Conservation (phyloP, 2,113 vertebrate genomes). For the Notarius lentiginosus region DNA sequence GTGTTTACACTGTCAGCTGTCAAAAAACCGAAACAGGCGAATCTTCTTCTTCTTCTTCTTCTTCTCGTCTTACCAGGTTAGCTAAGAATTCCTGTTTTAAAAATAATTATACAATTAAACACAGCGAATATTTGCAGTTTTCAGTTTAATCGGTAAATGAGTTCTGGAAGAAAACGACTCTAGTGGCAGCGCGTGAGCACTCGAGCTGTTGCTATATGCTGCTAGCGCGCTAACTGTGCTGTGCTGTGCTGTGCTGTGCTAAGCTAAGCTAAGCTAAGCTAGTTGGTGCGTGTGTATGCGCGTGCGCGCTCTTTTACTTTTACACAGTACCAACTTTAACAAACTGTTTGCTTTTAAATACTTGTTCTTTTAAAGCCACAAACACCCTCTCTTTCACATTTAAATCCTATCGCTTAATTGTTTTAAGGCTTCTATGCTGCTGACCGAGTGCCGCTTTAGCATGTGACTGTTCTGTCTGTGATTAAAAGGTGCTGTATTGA, state of each 20-base stretch:
- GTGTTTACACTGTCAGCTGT: conserved; percentile 50
- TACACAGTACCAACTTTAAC: not conserved
- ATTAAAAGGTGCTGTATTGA: not conserved
- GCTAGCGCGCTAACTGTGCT: not conserved
- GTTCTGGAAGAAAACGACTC: too few relatives aligned
- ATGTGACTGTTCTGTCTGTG: too few relatives aligned
- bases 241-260: too few relatives aligned
- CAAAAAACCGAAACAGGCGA: not conserved
- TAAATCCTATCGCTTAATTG: too few relatives aligned
- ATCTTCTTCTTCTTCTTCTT: too few relatives aligned
- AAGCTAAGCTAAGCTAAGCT: not conserved
- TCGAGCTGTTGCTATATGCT: not conserved
- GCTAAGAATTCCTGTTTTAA: not conserved
- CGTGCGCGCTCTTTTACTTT: not conserved
- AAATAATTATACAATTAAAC: not conserved
- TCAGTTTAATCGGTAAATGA: not conserved
- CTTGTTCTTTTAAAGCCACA: too few relatives aligned
- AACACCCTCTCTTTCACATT: not conserved
- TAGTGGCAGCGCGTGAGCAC: not conserved
- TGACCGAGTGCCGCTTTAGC: too few relatives aligned
- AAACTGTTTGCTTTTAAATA: not conserved
- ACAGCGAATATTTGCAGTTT: not conserved
- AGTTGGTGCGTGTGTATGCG: not conserved
- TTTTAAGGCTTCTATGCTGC: too few relatives aligned
- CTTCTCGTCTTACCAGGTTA: conserved; percentile 49